Evolutionary conservation across 2,113 vertebrate genomes (phyloP), one percentile per base, ranked within the genome.

Genomic region (Tupaia chinensis): DNA sequence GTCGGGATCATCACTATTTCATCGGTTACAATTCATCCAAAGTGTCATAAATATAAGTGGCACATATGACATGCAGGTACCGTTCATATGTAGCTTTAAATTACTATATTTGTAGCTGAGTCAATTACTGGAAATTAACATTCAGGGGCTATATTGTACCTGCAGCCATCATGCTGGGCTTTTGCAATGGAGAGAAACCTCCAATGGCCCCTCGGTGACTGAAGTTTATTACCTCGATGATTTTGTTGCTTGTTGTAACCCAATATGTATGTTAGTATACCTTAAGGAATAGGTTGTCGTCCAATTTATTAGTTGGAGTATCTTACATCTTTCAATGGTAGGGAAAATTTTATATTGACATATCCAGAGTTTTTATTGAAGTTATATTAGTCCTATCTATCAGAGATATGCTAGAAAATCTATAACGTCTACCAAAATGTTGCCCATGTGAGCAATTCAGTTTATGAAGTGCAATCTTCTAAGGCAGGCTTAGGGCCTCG

Each of bases 381-480:
- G 99, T 99, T 99, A 99, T 99, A 99, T 99, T 99, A 99, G 99
- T 99, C 98, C 99, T 99, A 99, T 99, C 99, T 99, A 99, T 99
- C 99, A 99, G 99, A 98, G 98, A 99, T 99, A 99, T 99, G 99
- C 98, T 99, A 99, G 99, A 99, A 99, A 99, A 99, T 99, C 99
- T 99, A 99, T 99, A 99, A 99, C 99, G 99, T 99, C 98, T 98
- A 99, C 98, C 98, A 98, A 99, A 99, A 99, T 99, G 98, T 99
- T 98, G 99, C 99, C 99, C 99, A 97, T 98, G 99, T 99, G 99
- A 99, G 99, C 99, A 98, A 99, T 99, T 99, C 98, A 98, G 98
- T 99, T 99, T 99, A 99, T 99, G 99, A 99, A 99, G 99, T 99
- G 98, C 99, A 99, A 99, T 99, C 99, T 99, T 99, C 99, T 98